Evolutionary conservation across 2,888 invertebrate species (phyloP).

Genomic region (Pyrrhia umbra): DNA sequence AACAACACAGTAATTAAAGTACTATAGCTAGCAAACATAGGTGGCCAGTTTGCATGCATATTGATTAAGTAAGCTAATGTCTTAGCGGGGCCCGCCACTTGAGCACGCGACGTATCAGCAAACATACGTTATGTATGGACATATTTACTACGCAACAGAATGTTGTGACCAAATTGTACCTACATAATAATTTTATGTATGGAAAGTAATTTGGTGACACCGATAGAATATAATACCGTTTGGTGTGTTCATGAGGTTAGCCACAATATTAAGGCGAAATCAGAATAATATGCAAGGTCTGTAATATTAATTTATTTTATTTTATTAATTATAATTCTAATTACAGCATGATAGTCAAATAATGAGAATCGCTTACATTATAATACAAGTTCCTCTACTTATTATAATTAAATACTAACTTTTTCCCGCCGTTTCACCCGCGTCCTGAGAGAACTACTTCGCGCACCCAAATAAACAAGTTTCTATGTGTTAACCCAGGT

Average conservation of each 20-base stretch:
- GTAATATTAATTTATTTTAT: no score
- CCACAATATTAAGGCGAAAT: constrained; percentile 12
- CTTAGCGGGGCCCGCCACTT: constrained; percentile 36
- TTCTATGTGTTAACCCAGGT: no score
- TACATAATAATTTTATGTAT: constrained; percentile 23
- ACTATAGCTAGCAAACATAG: constrained; percentile 17
- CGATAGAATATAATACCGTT: background rate
- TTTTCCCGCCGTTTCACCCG: no score
- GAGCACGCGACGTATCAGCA: constrained; percentile 63
- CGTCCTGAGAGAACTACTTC: no score
- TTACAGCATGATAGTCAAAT: no score
- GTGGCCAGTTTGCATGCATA: constrained; percentile 47
- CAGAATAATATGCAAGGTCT: no score
- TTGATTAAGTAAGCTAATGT: constrained; percentile 60
- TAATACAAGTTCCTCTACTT: no score
- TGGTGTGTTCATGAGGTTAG: constrained; percentile 11
- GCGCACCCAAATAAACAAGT: no score
- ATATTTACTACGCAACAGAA: constrained; percentile 42
- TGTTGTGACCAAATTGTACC: constrained; percentile 33
- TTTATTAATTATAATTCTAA: no score
- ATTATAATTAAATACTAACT: no score
- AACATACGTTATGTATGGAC: constrained; percentile 36
- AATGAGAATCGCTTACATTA: no score
- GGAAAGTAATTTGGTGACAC: constrained; percentile 54
- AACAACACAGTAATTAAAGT: constrained; percentile 40